These are phyloP conservation scores for Amblyopsis hoosieri DNA, from an alignment of 2,797 vertebrate species.

Conservation along the genomic window DNA sequence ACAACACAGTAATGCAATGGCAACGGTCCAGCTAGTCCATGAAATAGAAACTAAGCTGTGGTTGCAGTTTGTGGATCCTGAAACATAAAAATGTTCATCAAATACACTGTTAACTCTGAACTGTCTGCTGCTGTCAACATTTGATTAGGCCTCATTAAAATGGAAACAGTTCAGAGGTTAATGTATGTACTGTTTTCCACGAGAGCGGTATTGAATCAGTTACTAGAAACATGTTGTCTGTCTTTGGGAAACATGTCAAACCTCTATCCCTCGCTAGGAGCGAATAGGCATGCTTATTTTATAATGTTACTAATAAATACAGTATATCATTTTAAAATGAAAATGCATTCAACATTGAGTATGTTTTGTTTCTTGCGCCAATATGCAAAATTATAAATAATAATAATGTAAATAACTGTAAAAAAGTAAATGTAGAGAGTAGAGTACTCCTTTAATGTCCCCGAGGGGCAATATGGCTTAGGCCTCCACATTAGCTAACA, in stretches of 20 bases:
- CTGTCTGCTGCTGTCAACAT: neutral
- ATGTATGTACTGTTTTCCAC: neutral
- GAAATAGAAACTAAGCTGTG: neutral
- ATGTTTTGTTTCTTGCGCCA: no score
- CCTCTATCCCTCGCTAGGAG: neutral
- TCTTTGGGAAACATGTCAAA: neutral
- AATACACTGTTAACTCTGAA: neutral
- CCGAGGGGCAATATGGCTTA: no score
- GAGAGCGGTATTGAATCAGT: neutral
- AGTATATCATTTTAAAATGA: no score
- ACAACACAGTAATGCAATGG: neutral
- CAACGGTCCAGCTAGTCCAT: neutral
- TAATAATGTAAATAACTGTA: no score
- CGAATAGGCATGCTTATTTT: no score
- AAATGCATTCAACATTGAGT: no score
- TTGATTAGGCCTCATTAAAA: neutral
- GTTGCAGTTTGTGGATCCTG: neutral
- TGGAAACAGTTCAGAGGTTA: constrained; percentile 7
- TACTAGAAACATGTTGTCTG: constrained; percentile 36
- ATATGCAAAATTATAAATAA: no score
- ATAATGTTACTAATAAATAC: no score
- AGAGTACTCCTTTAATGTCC: no score
- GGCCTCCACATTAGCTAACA: no score
- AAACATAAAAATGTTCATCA: neutral
- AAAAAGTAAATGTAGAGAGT: no score